Percentiles rank a stretch among this genome's conserved stretches.
These are phyloP conservation scores for Pheosia tremula DNA, from an alignment of 2,888 invertebrate genomes.

Conservation along the genomic window DNA sequence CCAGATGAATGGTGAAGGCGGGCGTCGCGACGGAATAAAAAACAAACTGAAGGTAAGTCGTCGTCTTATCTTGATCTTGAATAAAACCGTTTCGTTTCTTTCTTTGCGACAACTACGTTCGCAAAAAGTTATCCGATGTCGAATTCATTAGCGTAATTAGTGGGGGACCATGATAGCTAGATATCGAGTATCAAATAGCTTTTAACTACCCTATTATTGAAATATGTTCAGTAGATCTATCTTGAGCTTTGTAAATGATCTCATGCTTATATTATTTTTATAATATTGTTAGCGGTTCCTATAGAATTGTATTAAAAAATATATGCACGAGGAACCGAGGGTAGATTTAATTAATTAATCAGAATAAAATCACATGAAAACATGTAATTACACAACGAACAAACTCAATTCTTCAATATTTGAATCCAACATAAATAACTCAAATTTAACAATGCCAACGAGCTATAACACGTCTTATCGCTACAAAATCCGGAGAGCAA, in stretches of 20 bases:
- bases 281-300: no score
- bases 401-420: no score
- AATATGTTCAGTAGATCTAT: no score
- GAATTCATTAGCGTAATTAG: constrained; percentile 52
- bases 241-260: background rate
- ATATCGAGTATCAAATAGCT: constrained; percentile 7
- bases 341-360: no score
- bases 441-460: no score
- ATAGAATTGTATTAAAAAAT: no score
- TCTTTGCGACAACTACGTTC: constrained; percentile 35
- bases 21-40: constrained; percentile 46
- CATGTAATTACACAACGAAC: no score
- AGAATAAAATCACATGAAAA: no score
- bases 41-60: constrained; percentile 52
- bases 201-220: constrained; percentile 7
- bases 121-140: constrained; percentile 36
- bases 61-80: constrained; percentile 48
- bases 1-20: constrained; percentile 60
- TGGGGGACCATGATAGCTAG: constrained; percentile 24
- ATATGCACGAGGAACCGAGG: no score
- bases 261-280: background rate
- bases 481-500: no score
- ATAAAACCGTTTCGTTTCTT: constrained; percentile 49
- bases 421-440: no score
- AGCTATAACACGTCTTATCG: no score